phyloP scores from a whole-genome alignment of 2,888 invertebrate species.

The Dexiosoma caninum region DNA sequence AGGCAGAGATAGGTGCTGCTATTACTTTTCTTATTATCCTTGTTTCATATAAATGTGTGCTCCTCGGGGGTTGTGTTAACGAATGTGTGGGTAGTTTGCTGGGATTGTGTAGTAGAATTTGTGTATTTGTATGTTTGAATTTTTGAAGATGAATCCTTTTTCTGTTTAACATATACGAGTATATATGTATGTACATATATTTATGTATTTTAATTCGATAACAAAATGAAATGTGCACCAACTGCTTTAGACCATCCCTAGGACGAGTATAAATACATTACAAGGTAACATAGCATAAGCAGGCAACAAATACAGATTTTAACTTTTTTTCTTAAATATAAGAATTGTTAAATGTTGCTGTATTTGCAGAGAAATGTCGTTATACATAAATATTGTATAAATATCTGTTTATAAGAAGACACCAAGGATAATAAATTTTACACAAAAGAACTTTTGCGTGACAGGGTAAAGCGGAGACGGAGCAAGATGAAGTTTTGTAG shows the following conservation, averaged over 20 bases:
- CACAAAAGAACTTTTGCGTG: constrained; percentile 20
- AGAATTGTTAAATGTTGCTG: constrained; percentile 17
- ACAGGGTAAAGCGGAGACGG: background rate
- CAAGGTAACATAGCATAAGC: constrained; percentile 58
- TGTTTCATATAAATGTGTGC: constrained; percentile 42
- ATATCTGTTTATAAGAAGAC: constrained; percentile 52
- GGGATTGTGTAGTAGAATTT: background rate
- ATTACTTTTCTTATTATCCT: constrained; percentile 37
- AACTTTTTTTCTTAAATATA: background rate
- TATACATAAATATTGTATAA: constrained; percentile 51
- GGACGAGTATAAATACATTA: constrained; percentile 19
- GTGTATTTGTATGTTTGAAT: background rate
- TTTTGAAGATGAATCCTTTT: constrained; percentile 61
- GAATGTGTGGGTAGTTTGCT: background rate
- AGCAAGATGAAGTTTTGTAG: background rate
- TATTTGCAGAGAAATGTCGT: constrained; percentile 27
- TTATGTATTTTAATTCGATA: constrained; percentile 41
- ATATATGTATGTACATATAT: too few species aligned
- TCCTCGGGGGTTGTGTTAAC: background rate
- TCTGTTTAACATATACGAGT: constrained; percentile 57
- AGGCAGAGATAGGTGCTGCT: background rate
- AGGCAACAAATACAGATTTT: constrained; percentile 12
- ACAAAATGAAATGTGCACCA: constrained; percentile 61
- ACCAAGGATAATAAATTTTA: constrained; percentile 59
- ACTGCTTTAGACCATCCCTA: constrained; percentile 17